Conservation (phyloP, 37 sponge, comb jelly and placozoan species). For the Halisarca cf. caerulea region DNA sequence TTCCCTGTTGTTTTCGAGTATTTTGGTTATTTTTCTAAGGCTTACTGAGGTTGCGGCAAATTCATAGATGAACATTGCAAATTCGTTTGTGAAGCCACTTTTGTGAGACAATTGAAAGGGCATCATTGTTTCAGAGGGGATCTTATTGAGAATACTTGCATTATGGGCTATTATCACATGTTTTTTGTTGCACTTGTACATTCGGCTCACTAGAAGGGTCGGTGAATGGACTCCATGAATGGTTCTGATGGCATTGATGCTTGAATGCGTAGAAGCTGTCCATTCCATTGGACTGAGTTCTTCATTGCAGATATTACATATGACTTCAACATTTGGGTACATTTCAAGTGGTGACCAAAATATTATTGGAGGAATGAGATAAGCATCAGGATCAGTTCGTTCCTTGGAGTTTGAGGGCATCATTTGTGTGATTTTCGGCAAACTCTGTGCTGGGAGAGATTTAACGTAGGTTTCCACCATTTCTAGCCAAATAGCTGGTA, state of each 20-base stretch:
- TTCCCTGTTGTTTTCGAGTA: background rate
- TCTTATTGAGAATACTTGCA: background rate
- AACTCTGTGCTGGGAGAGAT: too few species aligned
- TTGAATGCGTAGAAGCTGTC: too few species aligned
- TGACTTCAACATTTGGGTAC: too few species aligned
- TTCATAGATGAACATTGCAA: background rate
- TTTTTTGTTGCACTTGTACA: background rate
- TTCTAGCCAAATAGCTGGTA: too few species aligned
- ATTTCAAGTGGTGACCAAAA: slow-evolving; percentile 5
- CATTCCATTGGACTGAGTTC: too few species aligned
- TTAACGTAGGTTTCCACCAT: too few species aligned
- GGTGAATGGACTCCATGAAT: slow-evolving; percentile 1
- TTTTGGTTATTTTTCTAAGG: background rate
- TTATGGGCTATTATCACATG: background rate
- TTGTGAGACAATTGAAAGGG: slow-evolving; percentile 25
- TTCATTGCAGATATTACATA: too few species aligned
- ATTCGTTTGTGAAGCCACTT: slow-evolving; percentile 17
- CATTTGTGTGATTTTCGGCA: too few species aligned
- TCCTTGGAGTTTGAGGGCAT: too few species aligned
- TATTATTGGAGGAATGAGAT: background rate
- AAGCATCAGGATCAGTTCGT: too few species aligned
- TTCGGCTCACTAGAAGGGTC: background rate
- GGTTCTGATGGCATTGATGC: too few species aligned
- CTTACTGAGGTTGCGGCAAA: background rate
- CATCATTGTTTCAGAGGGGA: background rate